Base-by-base conservation (phyloP, 2,797 vertebrate species). In the Melanotaenia trifasciata region DNA sequence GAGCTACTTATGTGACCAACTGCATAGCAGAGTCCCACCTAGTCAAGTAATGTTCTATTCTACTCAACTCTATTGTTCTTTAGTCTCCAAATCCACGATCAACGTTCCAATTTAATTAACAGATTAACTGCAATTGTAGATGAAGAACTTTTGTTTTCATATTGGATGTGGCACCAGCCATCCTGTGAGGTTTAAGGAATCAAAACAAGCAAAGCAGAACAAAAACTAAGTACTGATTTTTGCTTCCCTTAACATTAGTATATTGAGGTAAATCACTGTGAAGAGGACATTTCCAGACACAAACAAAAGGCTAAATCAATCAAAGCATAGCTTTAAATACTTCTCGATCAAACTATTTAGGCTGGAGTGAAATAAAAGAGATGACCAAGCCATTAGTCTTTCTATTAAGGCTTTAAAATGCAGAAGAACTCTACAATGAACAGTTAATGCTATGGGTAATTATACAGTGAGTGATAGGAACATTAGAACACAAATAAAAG, bases 21-120 rank as follows among this genome's bases (percentile, higher is more conserved):
- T 89, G 70, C 90, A 87, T 81, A 81, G 72, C 70, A 67, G 73
- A 86, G 88, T 87, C 28, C 51, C 74, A 30, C 67, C 74, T 16
- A 86, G 71, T 80, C 84, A 84, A 40, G 89, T 90, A 90, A 80
- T 56, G 56, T 38, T 9, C 43, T 11, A 18, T 70, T 79, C 33
- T 67, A 28, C 38, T 47, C 24, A 62, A 6, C 20, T 68, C 20
- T 62, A 7, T 16, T 63, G 1, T 22, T 66, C 14, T 61, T 22
- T 58, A 62, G 14, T 26, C 8, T 36, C n/a, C 32, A 54, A 8
- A 38, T 16, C 16, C 32, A 53, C 8, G 9, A 59, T 40, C 13
- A 18, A 45, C n/a, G 51, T 28, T 36, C 12, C 54, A 5, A 51
- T 22, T 56, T 45, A 57, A 9, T 61, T 32, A 28, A 28, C 24